Conservation (phyloP, 2,888 invertebrate genomes). For the Macrosoma leucophasiata region DNA sequence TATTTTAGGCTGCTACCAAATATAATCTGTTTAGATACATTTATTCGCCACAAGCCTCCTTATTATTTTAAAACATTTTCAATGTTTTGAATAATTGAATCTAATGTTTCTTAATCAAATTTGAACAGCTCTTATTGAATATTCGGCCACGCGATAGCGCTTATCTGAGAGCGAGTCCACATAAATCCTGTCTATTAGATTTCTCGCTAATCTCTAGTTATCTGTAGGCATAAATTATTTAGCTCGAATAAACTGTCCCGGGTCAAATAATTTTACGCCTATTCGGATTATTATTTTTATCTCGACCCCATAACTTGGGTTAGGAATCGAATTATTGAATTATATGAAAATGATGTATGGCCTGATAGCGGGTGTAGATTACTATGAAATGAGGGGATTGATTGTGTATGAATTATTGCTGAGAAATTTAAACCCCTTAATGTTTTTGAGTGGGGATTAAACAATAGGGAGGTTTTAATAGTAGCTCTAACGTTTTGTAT, state of each 20-base stretch:
- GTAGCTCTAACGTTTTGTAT: too few species aligned
- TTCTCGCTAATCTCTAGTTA: conserved; percentile 56
- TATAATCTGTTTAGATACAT: too few species aligned
- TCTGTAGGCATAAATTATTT: conserved; percentile 61
- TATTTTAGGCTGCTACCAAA: too few species aligned
- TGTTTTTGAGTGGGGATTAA: too few species aligned
- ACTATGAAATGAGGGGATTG: conserved; percentile 60
- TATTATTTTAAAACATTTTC: too few species aligned
- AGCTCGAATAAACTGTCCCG: conserved; percentile 45
- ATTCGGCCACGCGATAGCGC: conserved; percentile 53
- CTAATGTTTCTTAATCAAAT: conserved; percentile 50
- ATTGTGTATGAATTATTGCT: conserved; percentile 54
- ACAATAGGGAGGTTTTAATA: too few species aligned
- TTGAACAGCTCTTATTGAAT: conserved; percentile 46
- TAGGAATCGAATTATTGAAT: conserved; percentile 70
- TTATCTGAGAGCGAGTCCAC: conserved; percentile 44
- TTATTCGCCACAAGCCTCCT: conserved; percentile 18
- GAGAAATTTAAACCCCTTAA: conserved; percentile 39
- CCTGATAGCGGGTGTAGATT: conserved; percentile 49
- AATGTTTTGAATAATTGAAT: too few species aligned
- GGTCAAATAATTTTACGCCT: conserved; percentile 61
- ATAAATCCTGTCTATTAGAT: conserved; percentile 64
- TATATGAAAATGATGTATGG: conserved; percentile 70
- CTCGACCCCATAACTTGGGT: conserved; percentile 45
- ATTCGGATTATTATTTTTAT: conserved; percentile 62